These are phyloP conservation scores for Brachystomella parvula DNA, from an alignment of 1,140 invertebrate species.

Conservation along the genomic window DNA sequence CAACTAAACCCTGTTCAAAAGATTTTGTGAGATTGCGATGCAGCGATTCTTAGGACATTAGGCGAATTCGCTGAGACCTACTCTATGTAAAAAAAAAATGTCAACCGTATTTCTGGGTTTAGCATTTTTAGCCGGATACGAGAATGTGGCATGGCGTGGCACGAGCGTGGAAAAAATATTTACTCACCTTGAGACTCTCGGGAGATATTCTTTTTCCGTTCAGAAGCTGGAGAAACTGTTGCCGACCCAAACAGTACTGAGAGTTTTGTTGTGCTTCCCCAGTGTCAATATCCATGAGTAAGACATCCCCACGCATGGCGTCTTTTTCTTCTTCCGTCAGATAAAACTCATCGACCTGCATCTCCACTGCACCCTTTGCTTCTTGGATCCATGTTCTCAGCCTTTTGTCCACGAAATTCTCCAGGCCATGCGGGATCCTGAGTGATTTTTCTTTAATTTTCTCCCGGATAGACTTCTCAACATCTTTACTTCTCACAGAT, in stretches of 20 bases:
- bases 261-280: constrained; percentile 42
- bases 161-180: too few relatives aligned
- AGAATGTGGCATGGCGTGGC: too few relatives aligned
- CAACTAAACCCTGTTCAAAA: too few relatives aligned
- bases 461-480: too few relatives aligned
- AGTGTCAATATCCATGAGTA: constrained; percentile 43
- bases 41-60: too few relatives aligned
- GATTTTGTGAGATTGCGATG: too few relatives aligned
- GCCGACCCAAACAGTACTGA: constrained; percentile 43
- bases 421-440: constrained; percentile 13
- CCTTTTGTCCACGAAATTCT: constrained; percentile 10
- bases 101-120: too few relatives aligned
- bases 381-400: constrained; percentile 18
- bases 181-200: constrained; percentile 40
- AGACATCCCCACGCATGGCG: constrained; percentile 29
- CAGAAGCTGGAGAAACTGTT: constrained; percentile 46
- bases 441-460: not conserved
- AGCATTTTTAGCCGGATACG: too few relatives aligned
- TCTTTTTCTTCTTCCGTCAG: not conserved
- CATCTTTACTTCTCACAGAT: too few relatives aligned
- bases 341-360: constrained; percentile 15
- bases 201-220: constrained; percentile 42
- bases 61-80: too few relatives aligned
- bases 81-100: too few relatives aligned
- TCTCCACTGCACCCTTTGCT: constrained; percentile 4